Conservation (phyloP, 2,888 invertebrate genomes). For the Entomobrya proxima region DNA sequence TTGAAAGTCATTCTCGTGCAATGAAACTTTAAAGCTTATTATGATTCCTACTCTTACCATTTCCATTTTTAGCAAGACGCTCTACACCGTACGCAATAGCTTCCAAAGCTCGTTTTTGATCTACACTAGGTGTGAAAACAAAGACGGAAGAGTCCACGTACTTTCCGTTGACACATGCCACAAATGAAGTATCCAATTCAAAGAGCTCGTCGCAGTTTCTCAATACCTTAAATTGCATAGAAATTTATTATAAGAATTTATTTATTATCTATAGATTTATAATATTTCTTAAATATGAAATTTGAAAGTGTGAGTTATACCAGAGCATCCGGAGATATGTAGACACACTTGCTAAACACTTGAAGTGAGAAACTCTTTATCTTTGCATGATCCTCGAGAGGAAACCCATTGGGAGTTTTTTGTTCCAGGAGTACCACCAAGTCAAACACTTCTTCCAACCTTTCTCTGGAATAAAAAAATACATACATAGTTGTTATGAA, state of each 20-base stretch:
- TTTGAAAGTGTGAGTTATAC: background rate
- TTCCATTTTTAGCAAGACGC: background rate
- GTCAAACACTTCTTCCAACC: constrained; percentile 32
- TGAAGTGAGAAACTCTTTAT: constrained; percentile 33
- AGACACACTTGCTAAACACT: constrained; percentile 51
- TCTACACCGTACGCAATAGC: background rate
- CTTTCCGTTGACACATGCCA: background rate
- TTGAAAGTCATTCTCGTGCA: background rate
- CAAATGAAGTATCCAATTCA: constrained; percentile 8
- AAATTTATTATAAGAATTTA: background rate
- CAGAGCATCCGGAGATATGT: constrained; percentile 35
- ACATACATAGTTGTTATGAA: no score
- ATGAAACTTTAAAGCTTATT: background rate
- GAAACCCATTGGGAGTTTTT: constrained; percentile 34
- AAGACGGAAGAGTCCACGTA: constrained; percentile 3
- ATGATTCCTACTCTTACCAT: background rate
- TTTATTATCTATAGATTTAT: background rate
- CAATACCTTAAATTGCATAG: constrained; percentile 46
- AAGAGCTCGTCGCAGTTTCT: constrained; percentile 59
- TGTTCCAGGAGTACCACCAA: constrained; percentile 27
- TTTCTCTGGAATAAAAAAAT: constrained; percentile 25
- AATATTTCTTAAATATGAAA: background rate
- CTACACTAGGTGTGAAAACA: constrained; percentile 14
- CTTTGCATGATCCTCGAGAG: constrained; percentile 41
- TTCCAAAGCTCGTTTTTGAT: background rate